A percentile compares a stretch with the other conserved stretches of the same genome.
phyloP scores from a whole-genome alignment of 2,113 vertebrate genomes.

The Geococcyx californianus region DNA sequence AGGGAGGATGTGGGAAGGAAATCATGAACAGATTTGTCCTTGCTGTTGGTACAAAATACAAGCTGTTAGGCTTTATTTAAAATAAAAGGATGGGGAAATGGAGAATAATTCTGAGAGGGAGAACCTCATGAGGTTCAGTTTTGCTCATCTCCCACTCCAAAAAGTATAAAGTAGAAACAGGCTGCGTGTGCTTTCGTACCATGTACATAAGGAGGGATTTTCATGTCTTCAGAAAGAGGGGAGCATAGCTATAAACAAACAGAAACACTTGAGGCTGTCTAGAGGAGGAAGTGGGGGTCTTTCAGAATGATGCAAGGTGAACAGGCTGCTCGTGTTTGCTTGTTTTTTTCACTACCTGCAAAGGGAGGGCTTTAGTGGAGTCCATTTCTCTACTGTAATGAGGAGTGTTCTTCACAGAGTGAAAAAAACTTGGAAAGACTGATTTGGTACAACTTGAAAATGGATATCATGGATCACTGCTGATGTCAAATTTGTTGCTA shows the following conservation, averaged over 20 bases:
- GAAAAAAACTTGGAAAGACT: not conserved
- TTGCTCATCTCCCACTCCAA: not conserved
- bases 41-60: conserved; percentile 44
- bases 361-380: not conserved
- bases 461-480: not conserved
- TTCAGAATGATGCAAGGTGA: not conserved
- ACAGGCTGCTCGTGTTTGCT: not conserved
- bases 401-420: not conserved
- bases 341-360: not conserved
- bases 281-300: not conserved
- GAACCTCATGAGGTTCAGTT: not conserved
- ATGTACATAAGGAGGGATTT: not conserved
- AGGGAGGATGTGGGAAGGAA: conserved; percentile 4
- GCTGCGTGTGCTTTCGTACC: not conserved
- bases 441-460: not conserved
- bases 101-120: not conserved
- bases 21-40: conserved; percentile 29
- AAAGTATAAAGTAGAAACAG: not conserved
- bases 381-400: not conserved
- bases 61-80: conserved; percentile 47
- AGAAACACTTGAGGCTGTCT: not conserved
- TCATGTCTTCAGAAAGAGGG: not conserved
- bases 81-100: conserved; percentile 11
- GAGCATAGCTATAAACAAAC: not conserved
- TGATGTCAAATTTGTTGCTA: not conserved